These are phyloP conservation scores for Etheostoma cragini DNA, from an alignment of 2,113 vertebrate species.

Conservation along the genomic window DNA sequence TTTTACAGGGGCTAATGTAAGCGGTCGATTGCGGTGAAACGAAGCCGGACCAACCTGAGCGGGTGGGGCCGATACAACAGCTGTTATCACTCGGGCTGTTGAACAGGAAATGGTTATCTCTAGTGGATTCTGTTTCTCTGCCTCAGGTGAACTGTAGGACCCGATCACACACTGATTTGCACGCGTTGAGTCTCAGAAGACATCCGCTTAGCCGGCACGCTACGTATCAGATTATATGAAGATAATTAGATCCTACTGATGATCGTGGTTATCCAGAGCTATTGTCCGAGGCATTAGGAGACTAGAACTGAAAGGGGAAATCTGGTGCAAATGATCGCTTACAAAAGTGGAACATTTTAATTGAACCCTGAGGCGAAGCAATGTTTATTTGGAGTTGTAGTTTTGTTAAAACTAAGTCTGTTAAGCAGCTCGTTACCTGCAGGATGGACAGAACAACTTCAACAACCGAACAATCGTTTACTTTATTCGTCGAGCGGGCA, in stretches of 20 bases:
- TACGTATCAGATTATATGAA: not conserved
- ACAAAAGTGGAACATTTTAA: not conserved
- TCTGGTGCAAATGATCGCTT: not conserved
- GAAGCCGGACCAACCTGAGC: not conserved
- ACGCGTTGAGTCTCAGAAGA: not conserved
- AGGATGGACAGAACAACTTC: too few species aligned
- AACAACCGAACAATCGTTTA: not conserved
- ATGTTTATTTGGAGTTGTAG: too few species aligned
- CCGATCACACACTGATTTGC: not conserved
- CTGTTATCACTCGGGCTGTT: not conserved
- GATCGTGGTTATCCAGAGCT: too few species aligned
- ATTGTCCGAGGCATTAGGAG: not conserved
- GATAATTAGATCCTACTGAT: not conserved
- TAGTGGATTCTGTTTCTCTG: not conserved
- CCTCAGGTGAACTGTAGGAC: conserved; percentile 2
- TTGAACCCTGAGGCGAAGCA: too few species aligned
- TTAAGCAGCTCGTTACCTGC: too few species aligned
- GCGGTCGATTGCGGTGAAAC: too few species aligned
- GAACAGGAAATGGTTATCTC: not conserved
- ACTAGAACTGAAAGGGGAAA: not conserved
- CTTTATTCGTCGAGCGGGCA: not conserved
- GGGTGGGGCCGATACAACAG: not conserved
- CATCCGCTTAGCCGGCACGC: not conserved
- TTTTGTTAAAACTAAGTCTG: too few species aligned
- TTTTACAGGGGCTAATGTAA: too few species aligned